phyloP scores from a whole-genome alignment of 1,140 invertebrate species.

The Conopomorpha cramerella region DNA sequence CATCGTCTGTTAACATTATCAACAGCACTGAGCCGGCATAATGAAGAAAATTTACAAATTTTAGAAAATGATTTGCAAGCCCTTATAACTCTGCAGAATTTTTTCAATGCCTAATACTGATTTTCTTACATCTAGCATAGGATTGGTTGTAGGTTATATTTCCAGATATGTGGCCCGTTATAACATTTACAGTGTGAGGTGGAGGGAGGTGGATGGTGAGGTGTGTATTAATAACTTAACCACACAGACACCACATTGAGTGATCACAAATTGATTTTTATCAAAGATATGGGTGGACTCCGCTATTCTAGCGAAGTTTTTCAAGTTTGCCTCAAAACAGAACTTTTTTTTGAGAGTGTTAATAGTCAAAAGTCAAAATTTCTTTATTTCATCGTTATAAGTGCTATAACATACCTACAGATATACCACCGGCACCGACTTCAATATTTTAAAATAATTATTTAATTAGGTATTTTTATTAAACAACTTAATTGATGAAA shows the following conservation, averaged over 20 bases:
- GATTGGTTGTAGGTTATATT: conserved; percentile 2
- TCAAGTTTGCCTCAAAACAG: no score
- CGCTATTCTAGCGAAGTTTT: no score
- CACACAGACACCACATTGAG: background rate
- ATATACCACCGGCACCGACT: no score
- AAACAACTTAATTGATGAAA: no score
- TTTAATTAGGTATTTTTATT: no score
- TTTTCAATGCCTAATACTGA: background rate
- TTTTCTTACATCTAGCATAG: background rate
- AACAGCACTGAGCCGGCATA: background rate
- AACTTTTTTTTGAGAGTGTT: no score
- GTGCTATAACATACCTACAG: no score
- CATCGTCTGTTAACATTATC: background rate
- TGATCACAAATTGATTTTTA: conserved; percentile 2
- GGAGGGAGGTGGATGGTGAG: conserved; percentile 1
- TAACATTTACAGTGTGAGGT: no score
- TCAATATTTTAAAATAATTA: no score
- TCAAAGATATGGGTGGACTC: conserved; percentile 1
- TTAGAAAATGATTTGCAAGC: background rate
- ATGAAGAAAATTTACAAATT: conserved; percentile 1
- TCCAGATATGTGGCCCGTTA: conserved; percentile 1
- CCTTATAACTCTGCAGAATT: background rate
- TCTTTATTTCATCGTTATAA: no score
- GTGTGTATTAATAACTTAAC: conserved; percentile 1
- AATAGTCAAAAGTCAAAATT: no score